Evolutionary conservation across 1,140 invertebrate species (phyloP).

Genomic region (Penaeus indicus): DNA sequence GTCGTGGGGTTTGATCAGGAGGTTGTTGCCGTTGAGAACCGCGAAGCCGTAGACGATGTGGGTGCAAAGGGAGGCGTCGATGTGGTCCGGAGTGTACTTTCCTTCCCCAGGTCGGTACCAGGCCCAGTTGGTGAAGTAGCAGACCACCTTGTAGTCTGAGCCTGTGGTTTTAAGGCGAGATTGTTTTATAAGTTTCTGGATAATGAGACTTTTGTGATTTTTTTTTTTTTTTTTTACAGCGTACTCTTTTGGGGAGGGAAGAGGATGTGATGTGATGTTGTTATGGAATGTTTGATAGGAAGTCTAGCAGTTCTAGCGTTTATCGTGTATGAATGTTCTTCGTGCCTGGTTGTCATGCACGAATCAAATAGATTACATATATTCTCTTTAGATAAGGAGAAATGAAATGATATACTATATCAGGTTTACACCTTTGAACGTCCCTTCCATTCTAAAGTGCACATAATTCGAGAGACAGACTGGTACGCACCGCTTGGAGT

Average conservation of each 20-base stretch:
- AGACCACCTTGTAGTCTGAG: slow-evolving; percentile 78
- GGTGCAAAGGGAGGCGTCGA: slow-evolving; percentile 71
- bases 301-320: slow-evolving; percentile 70
- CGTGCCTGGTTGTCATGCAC: slow-evolving; percentile 75
- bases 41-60: slow-evolving; percentile 73
- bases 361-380: slow-evolving; percentile 80
- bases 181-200: slow-evolving; percentile 80
- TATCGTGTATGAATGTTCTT: too few species aligned
- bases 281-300: too few species aligned
- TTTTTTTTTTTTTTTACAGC: too few species aligned
- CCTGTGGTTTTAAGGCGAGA: slow-evolving; percentile 80
- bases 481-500: too few species aligned
- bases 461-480: too few species aligned
- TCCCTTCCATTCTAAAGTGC: slow-evolving; percentile 70
- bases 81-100: slow-evolving; percentile 69
- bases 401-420: slow-evolving; percentile 76
- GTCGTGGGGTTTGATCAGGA: slow-evolving; percentile 68
- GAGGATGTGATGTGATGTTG: too few species aligned
- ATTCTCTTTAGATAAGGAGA: too few species aligned
- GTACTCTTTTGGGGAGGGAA: too few species aligned
- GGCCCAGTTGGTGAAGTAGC: slow-evolving; percentile 72
- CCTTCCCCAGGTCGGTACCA: slow-evolving; percentile 70
- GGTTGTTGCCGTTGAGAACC: slow-evolving; percentile 67
- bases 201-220: too few species aligned
- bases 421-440: slow-evolving; percentile 95